Percentiles rank a stretch among this genome's conserved stretches.
Evolutionary conservation across 2,797 vertebrate genomes (phyloP).

Genomic region (Eulemur rubriventer): DNA sequence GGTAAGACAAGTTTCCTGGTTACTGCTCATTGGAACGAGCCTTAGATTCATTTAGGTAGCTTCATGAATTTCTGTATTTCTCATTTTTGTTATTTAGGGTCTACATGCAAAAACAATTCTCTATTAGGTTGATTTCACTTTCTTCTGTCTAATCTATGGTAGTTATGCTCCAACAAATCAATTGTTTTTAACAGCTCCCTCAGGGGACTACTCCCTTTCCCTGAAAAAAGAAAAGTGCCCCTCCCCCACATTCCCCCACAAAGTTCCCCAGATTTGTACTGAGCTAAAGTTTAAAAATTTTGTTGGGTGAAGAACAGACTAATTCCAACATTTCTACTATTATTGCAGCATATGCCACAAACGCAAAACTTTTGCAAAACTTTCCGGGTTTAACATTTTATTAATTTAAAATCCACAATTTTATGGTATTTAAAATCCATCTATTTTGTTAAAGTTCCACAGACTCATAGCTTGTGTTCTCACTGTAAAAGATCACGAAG

Average conservation of each 20-base stretch:
- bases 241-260: background rate
- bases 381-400: slow-evolving; percentile 73
- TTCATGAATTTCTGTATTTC: background rate
- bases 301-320: background rate
- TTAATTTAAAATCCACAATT: slow-evolving; percentile 33
- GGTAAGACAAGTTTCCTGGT: background rate
- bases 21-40: background rate
- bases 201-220: accelerated
- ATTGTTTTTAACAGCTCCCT: slow-evolving; percentile 15
- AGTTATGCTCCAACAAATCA: slow-evolving; percentile 33
- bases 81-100: background rate
- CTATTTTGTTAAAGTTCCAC: background rate
- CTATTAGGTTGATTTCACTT: background rate
- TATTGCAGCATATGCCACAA: slow-evolving; percentile 1
- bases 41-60: background rate
- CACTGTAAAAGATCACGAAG: background rate
- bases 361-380: slow-evolving; percentile 62
- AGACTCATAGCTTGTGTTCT: background rate
- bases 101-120: background rate
- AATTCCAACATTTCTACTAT: slow-evolving; percentile 30
- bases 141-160: background rate
- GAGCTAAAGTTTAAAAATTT: slow-evolving; percentile 48
- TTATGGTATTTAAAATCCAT: slow-evolving; percentile 33
- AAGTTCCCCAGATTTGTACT: slow-evolving; percentile 28
- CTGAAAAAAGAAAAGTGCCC: slow-evolving; percentile 11